These are phyloP conservation scores for Andricus grossulariae DNA, from an alignment of 1,140 invertebrate genomes.

Conservation along the genomic window DNA sequence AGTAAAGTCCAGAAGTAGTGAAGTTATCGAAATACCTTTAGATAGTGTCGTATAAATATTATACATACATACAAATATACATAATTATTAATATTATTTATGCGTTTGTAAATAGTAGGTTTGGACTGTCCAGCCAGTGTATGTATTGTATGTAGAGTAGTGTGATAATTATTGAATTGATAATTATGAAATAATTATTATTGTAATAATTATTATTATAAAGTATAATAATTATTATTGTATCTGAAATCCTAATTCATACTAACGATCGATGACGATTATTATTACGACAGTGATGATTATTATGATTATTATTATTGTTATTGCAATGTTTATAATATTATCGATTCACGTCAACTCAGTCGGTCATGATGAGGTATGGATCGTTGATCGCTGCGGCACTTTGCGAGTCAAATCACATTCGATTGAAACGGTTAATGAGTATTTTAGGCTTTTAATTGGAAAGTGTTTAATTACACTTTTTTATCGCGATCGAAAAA, in stretches of 20 bases:
- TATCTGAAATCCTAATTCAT: slow-evolving; percentile 65
- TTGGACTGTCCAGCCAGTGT: slow-evolving; percentile 69
- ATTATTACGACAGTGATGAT: slow-evolving; percentile 56
- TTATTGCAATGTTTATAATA: slow-evolving; percentile 73
- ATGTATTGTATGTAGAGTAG: slow-evolving; percentile 77
- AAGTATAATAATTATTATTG: slow-evolving; percentile 55
- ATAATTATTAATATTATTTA: slow-evolving; percentile 75
- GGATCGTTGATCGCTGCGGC: slow-evolving; percentile 50
- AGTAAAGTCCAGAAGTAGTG: slow-evolving; percentile 51
- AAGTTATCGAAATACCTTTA: slow-evolving; percentile 57
- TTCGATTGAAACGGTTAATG: slow-evolving; percentile 52
- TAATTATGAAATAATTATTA: slow-evolving; percentile 65
- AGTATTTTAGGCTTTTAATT: slow-evolving; percentile 49
- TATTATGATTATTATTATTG: slow-evolving; percentile 65
- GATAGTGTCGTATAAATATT: slow-evolving; percentile 70
- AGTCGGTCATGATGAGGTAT: slow-evolving; percentile 55
- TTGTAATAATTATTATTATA: slow-evolving; percentile 67
- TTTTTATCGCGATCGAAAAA: slow-evolving; percentile 24
- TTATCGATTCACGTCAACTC: slow-evolving; percentile 61
- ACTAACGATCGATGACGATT: slow-evolving; percentile 63
- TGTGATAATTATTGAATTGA: slow-evolving; percentile 28
- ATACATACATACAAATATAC: slow-evolving; percentile 68
- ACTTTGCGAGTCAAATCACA: slow-evolving; percentile 56
- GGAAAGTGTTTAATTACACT: background rate
- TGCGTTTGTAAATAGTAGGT: slow-evolving; percentile 76